phyloP scores from a whole-genome alignment of 2,797 vertebrate genomes.

The Gambusia yucatana region DNA sequence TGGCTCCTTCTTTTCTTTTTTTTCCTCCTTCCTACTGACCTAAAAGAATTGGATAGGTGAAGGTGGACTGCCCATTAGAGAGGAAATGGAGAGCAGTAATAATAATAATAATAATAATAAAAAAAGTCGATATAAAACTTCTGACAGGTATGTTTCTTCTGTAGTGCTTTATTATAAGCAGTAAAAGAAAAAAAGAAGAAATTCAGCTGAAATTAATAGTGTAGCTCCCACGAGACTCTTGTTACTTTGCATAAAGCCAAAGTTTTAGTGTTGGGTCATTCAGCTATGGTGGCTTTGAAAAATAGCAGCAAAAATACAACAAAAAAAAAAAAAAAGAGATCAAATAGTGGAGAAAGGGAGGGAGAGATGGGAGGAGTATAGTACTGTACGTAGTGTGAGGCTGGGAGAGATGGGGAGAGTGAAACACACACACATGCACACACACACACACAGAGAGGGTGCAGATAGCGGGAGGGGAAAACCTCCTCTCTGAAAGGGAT shows the following conservation, averaged over 20 bases:
- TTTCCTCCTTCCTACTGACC: conserved; percentile 58
- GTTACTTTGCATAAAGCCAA: conserved; percentile 34
- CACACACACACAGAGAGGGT: conserved; percentile 46
- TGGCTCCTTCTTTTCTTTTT: conserved; percentile 47
- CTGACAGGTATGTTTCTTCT: conserved; percentile 26
- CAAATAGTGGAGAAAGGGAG: conserved; percentile 41
- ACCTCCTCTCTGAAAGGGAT: conserved; percentile 85
- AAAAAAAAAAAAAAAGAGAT: conserved; percentile 46
- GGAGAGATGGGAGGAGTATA: conserved; percentile 63
- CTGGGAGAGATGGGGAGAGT: conserved; percentile 45
- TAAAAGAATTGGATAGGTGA: conserved; percentile 66
- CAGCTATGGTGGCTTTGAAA: conserved; percentile 59
- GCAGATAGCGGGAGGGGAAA: conserved; percentile 83
- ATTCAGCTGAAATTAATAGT: conserved; percentile 30
- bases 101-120: conserved; percentile 1
- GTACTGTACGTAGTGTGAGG: conserved; percentile 68
- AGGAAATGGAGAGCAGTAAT: conserved; percentile 37
- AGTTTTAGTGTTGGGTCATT: conserved; percentile 53
- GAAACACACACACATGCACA: conserved; percentile 31
- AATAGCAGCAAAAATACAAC: conserved; percentile 64
- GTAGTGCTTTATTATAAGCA: conserved; percentile 28
- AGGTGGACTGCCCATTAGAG: conserved; percentile 53
- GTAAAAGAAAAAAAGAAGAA: conserved; percentile 38
- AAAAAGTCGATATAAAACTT: conserved; percentile 42
- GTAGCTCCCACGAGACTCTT: conserved; percentile 38